Evolutionary conservation across 2,888 invertebrate species (phyloP).

Genomic region (Salpingus planirostris): DNA sequence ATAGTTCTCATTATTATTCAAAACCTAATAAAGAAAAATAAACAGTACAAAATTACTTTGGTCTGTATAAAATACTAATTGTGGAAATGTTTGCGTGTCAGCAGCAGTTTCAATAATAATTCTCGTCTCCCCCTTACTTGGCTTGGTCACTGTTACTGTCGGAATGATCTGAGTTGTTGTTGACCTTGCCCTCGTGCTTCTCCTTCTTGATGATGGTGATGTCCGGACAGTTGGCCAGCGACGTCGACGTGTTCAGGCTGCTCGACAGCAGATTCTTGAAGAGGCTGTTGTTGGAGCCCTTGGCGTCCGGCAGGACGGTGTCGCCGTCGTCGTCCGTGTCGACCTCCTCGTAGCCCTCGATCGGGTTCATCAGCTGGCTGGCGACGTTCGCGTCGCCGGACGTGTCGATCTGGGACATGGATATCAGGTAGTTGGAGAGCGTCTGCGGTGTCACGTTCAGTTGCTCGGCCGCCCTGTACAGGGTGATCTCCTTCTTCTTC

Average conservation of each 20-base stretch:
- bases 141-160: constrained; percentile 33
- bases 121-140: constrained; percentile 21
- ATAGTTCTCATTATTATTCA: background rate
- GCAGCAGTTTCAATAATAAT: constrained; percentile 10
- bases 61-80: constrained; percentile 44
- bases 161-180: constrained; percentile 43
- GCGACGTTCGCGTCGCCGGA: constrained; percentile 35
- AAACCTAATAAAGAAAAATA: constrained; percentile 17
- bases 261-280: constrained; percentile 23
- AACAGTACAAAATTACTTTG: constrained; percentile 42
- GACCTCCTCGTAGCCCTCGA: constrained; percentile 40
- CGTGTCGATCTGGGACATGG: constrained; percentile 47
- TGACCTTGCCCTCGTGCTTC: constrained; percentile 42
- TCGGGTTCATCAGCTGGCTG: constrained; percentile 40
- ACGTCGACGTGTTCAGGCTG: constrained; percentile 28
- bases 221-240: constrained; percentile 49
- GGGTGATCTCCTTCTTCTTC: constrained; percentile 61
- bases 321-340: constrained; percentile 43
- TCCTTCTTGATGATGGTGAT: constrained; percentile 54
- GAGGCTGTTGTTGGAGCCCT: constrained; percentile 40
- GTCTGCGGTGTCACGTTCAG: constrained; percentile 68
- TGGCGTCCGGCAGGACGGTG: constrained; percentile 41
- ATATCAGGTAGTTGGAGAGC: constrained; percentile 60
- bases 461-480: constrained; percentile 65
- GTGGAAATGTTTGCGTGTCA: constrained; percentile 35